Percentiles rank a stretch among this genome's conserved stretches.
These are phyloP conservation scores for Caranx ignobilis DNA, from an alignment of 2,113 vertebrate species.

Conservation along the genomic window DNA sequence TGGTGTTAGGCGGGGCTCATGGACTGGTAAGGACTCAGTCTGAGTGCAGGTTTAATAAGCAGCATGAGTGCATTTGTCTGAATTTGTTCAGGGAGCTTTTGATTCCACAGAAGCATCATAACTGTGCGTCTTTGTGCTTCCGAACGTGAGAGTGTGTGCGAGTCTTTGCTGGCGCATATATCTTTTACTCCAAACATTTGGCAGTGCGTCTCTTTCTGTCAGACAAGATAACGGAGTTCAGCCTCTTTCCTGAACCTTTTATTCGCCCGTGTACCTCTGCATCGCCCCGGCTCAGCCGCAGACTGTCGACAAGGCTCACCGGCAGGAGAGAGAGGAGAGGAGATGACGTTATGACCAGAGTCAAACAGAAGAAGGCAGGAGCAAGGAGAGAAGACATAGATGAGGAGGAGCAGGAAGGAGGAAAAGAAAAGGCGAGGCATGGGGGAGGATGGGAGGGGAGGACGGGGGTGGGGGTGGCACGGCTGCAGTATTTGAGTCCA, in stretches of 20 bases:
- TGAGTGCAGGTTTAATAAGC: neutral
- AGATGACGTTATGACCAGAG: slow-evolving; percentile 42
- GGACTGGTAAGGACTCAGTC: neutral
- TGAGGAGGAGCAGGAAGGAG: slow-evolving; percentile 19
- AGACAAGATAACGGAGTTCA: neutral
- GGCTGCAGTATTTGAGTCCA: neutral
- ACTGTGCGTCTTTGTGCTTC: neutral
- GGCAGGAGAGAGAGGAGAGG: neutral
- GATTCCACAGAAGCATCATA: neutral
- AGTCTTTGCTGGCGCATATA: neutral
- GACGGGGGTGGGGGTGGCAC: neutral
- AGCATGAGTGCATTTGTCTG: neutral
- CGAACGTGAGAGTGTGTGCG: neutral
- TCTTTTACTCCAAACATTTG: neutral
- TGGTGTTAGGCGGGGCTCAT: neutral
- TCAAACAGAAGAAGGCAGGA: slow-evolving; percentile 5
- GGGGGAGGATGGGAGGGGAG: neutral
- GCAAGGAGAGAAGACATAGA: slow-evolving; percentile 8
- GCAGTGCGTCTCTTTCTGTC: neutral
- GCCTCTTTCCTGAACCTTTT: slow-evolving; percentile 14
- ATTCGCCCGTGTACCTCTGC: neutral
- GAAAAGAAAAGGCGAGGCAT: slow-evolving; percentile 11
- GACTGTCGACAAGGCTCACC: slow-evolving; percentile 24
- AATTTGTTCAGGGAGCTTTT: neutral
- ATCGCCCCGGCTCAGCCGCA: slow-evolving; percentile 12